A percentile compares a stretch with the other conserved stretches of the same genome.
These are phyloP conservation scores for Patella vulgata DNA, from an alignment of 1,140 invertebrate species.

Conservation along the genomic window DNA sequence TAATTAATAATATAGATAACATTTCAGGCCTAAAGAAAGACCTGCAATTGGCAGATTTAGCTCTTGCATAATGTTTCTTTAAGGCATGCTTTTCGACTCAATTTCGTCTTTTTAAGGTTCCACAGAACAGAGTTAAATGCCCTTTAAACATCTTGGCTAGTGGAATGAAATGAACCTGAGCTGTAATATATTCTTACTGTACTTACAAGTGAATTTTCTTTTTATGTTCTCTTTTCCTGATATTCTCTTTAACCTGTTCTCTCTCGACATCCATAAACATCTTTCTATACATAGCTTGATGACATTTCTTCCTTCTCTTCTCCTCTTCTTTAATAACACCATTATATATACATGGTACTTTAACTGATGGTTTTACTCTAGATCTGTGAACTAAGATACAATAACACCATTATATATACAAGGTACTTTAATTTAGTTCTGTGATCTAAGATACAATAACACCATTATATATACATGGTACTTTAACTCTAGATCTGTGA, in stretches of 20 bases:
- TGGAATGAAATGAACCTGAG: too few relatives aligned
- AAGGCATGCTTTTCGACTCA: too few relatives aligned
- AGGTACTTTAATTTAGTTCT: conserved; percentile 26
- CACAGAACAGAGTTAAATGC: too few relatives aligned
- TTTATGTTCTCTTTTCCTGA: conserved; percentile 50
- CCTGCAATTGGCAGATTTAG: too few relatives aligned
- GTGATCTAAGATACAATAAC: conserved; percentile 17
- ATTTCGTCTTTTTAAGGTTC: too few relatives aligned
- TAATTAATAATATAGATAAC: too few relatives aligned
- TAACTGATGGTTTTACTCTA: conserved; percentile 3
- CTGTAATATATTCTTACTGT: too few relatives aligned
- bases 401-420: conserved; percentile 42
- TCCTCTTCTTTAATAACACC: conserved; percentile 49
- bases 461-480: conserved; percentile 49
- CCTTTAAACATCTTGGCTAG: too few relatives aligned
- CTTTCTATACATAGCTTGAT: conserved; percentile 55
- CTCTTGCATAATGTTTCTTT: too few relatives aligned
- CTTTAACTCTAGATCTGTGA: conserved; percentile 3
- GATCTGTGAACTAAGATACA: conserved; percentile 19
- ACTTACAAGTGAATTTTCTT: conserved; percentile 54
- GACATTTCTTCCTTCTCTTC: conserved; percentile 35
- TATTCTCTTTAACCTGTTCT: conserved; percentile 63
- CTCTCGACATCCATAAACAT: conserved; percentile 65
- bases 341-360: conserved; percentile 48
- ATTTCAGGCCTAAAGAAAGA: too few relatives aligned